Conservation (phyloP, 2,113 vertebrate species). For the Falcunculus frontatus region DNA sequence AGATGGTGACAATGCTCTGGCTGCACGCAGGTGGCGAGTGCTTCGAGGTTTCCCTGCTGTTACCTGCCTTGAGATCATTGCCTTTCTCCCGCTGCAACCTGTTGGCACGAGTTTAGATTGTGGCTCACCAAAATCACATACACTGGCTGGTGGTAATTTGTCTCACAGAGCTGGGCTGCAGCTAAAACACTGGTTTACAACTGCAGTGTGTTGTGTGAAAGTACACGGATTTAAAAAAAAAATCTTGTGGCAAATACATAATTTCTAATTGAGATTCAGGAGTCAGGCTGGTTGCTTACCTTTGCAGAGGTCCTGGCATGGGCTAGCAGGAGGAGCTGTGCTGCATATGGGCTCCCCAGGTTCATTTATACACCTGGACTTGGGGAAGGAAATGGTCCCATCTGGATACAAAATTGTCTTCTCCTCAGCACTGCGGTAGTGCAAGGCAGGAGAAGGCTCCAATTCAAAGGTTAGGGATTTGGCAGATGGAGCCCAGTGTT, state of each 20-base stretch:
- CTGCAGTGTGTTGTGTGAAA: not conserved
- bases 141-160: not conserved
- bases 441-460: not conserved
- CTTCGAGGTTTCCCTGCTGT: not conserved
- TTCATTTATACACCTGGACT: not conserved
- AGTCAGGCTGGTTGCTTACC: not conserved
- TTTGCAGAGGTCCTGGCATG: not conserved
- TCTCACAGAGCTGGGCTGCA: not conserved
- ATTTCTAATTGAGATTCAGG: not conserved
- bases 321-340: not conserved
- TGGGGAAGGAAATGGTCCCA: not conserved
- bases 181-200: not conserved
- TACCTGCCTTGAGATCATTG: not conserved
- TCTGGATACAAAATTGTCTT: not conserved
- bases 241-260: not conserved
- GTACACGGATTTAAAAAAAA: not conserved
- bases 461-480: not conserved
- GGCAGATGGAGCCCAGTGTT: not conserved
- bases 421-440: not conserved
- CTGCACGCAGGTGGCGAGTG: not conserved
- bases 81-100: not conserved
- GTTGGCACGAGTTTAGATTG: fast-evolving
- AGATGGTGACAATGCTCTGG: not conserved
- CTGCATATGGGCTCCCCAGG: not conserved
- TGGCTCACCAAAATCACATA: fast-evolving